A percentile compares a stretch with the other conserved stretches of the same genome.
Conservation (phyloP, 2,888 invertebrate genomes). For the Phaedon cochleariae region DNA sequence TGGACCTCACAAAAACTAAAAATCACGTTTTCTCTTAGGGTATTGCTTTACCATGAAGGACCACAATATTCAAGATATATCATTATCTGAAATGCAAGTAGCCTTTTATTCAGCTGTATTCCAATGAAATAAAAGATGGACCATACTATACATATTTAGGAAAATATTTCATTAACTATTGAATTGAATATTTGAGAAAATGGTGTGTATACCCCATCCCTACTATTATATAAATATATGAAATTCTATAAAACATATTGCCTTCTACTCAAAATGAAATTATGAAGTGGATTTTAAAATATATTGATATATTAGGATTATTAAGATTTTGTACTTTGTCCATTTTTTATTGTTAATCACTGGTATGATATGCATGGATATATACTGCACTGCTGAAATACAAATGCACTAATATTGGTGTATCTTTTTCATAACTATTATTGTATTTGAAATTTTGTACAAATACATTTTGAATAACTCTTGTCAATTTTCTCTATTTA, state of each 20-base stretch:
- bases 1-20: neutral
- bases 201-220: conserved; percentile 28
- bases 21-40: neutral
- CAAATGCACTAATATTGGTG: conserved; percentile 49
- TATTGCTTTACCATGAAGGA: neutral
- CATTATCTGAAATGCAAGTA: neutral
- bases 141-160: conserved; percentile 27
- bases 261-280: conserved; percentile 43
- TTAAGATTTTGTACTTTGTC: conserved; percentile 51
- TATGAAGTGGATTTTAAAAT: conserved; percentile 32
- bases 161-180: conserved; percentile 10
- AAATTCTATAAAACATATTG: conserved; percentile 38
- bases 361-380: conserved; percentile 40
- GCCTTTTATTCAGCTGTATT: neutral
- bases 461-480: conserved; percentile 48
- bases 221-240: conserved; percentile 18
- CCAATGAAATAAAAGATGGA: conserved; percentile 20
- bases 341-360: conserved; percentile 43
- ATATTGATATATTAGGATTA: conserved; percentile 27
- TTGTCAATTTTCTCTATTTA: conserved; percentile 24
- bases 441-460: conserved; percentile 55
- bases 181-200: conserved; percentile 12
- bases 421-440: conserved; percentile 46
- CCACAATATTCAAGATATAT: neutral
- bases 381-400: conserved; percentile 54